phyloP scores from a whole-genome alignment of 1,140 invertebrate species.

The Reticulitermes speratus region DNA sequence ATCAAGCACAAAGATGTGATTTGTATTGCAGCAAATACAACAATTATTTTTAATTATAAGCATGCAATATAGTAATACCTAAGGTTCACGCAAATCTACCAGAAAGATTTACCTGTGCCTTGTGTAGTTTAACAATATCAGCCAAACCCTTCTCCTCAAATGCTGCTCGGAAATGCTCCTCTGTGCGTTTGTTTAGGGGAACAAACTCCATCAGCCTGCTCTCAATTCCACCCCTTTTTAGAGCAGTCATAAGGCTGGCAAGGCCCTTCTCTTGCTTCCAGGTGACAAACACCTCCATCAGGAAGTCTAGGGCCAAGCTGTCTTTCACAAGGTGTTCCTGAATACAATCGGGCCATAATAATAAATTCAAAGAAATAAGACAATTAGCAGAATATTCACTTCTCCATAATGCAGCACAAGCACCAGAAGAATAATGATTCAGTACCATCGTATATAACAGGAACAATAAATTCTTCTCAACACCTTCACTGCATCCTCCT shows the following conservation, averaged over 20 bases:
- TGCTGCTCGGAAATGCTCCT: slow-evolving; percentile 80
- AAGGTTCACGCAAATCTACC: too few species aligned
- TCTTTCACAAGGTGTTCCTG: slow-evolving; percentile 92
- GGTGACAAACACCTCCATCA: slow-evolving; percentile 86
- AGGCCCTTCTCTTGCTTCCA: slow-evolving; percentile 91
- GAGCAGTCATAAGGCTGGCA: slow-evolving; percentile 75
- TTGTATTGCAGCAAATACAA: too few species aligned
- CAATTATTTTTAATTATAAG: too few species aligned
- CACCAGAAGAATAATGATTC: neutral
- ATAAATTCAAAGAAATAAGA: neutral
- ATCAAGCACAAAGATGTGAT: too few species aligned
- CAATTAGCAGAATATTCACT: neutral
- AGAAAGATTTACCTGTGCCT: slow-evolving; percentile 61
- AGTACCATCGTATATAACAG: too few species aligned
- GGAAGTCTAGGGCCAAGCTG: slow-evolving; percentile 88
- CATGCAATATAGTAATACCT: too few species aligned
- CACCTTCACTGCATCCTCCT: too few species aligned
- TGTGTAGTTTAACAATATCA: slow-evolving; percentile 87
- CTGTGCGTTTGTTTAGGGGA: slow-evolving; percentile 87
- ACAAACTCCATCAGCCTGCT: slow-evolving; percentile 88
- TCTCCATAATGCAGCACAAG: neutral
- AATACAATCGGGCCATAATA: slow-evolving; percentile 39
- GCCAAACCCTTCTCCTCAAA: slow-evolving; percentile 83
- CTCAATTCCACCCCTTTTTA: slow-evolving; percentile 89
- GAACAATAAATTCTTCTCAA: too few species aligned